Conservation (phyloP, 2,888 invertebrate species). For the Trichogramma dendrolimi region DNA sequence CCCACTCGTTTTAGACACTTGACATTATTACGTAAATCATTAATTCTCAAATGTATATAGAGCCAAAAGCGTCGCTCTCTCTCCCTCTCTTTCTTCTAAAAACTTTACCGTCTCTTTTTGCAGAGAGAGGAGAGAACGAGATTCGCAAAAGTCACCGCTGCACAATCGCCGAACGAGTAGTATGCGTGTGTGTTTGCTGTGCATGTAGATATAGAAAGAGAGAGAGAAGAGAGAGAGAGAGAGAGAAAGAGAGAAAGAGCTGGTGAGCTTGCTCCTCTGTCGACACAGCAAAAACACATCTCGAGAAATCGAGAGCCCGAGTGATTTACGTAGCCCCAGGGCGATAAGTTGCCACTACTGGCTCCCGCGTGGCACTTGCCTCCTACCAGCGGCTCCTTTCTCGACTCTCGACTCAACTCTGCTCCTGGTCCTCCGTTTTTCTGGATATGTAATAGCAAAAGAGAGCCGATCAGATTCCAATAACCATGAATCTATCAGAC, state of each 20-base stretch:
- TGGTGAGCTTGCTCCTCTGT: conserved; percentile 9
- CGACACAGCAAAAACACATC: conserved; percentile 33
- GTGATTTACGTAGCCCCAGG: conserved; percentile 44
- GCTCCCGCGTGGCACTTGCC: conserved; percentile 5
- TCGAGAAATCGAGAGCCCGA: conserved; percentile 32
- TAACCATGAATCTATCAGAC: conserved; percentile 77
- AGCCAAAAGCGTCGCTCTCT: not conserved
- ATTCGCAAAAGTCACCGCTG: conserved; percentile 22
- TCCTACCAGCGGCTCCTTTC: conserved; percentile 30
- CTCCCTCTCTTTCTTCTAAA: conserved; percentile 8
- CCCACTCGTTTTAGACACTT: not conserved
- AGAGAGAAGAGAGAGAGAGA: not conserved
- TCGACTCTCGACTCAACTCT: conserved; percentile 15
- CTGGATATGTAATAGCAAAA: conserved; percentile 31
- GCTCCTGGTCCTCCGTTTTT: not conserved
- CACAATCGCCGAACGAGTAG: too few relatives aligned
- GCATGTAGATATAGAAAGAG: not conserved
- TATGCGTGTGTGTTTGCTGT: too few relatives aligned
- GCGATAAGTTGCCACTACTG: conserved; percentile 37
- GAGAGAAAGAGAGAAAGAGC: not conserved
- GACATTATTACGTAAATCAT: conserved; percentile 29
- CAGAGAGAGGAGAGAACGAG: not conserved
- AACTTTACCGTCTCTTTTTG: conserved; percentile 6
- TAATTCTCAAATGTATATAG: conserved; percentile 24
- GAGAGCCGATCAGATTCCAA: conserved; percentile 60